Percentiles rank a stretch among this genome's conserved stretches.
phyloP scores from a whole-genome alignment of 1,140 invertebrate species.

The Hormaphis cornu region DNA sequence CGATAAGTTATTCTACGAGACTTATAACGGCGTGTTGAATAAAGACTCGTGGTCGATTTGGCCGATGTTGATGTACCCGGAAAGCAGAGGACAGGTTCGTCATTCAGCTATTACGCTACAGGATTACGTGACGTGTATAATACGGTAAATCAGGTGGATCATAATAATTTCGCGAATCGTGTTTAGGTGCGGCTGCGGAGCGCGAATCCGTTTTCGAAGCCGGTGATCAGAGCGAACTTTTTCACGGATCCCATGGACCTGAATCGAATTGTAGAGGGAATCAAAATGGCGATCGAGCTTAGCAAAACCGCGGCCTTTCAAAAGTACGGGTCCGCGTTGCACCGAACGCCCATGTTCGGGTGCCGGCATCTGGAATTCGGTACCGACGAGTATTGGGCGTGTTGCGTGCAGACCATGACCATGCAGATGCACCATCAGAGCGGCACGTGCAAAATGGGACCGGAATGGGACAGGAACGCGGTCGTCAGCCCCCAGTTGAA shows the following conservation, averaged over 20 bases:
- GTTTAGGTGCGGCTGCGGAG: conserved; percentile 50
- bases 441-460: conserved; percentile 55
- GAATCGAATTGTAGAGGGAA: conserved; percentile 57
- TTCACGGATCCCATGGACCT: conserved; percentile 58
- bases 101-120: too few species aligned
- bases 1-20: conserved; percentile 41
- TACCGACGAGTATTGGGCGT: conserved; percentile 64
- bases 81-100: conserved; percentile 57
- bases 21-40: conserved; percentile 41
- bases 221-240: conserved; percentile 68
- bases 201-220: conserved; percentile 60
- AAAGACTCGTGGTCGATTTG: conserved; percentile 47
- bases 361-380: conserved; percentile 52
- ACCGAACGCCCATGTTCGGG: conserved; percentile 53
- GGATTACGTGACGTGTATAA: too few species aligned
- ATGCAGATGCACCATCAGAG: conserved; percentile 64
- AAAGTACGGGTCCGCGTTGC: conserved; percentile 49
- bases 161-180: too few species aligned
- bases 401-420: conserved; percentile 55
- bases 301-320: conserved; percentile 40
- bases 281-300: conserved; percentile 47
- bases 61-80: conserved; percentile 60
- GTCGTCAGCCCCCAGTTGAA: conserved; percentile 45
- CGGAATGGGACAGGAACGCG: conserved; percentile 40
- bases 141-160: too few species aligned